Conservation (phyloP, 2,797 vertebrate species). For the Petrocephalus sullivani region DNA sequence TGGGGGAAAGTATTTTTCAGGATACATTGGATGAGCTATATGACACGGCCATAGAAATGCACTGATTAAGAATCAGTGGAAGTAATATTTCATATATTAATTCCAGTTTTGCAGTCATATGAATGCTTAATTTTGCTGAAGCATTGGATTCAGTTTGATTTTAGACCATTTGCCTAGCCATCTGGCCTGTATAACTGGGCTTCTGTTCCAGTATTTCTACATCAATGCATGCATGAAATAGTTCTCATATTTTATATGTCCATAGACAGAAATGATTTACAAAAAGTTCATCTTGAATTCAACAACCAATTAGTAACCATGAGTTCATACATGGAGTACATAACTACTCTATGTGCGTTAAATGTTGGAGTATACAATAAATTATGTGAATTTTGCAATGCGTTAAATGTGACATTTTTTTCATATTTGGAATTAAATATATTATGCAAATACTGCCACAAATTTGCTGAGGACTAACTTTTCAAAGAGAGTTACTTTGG, state of each 20-base stretch:
- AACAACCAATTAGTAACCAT: neutral
- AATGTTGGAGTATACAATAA: neutral
- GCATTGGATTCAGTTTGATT: neutral
- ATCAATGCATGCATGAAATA: constrained; percentile 3
- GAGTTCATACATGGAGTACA: neutral
- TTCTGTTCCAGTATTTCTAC: neutral
- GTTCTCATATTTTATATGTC: neutral
- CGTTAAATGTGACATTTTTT: neutral
- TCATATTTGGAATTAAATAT: neutral
- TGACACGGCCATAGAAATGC: neutral
- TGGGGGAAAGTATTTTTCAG: neutral
- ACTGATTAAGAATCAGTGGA: neutral
- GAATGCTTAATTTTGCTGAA: neutral
- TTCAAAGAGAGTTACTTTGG: neutral
- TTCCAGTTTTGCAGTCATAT: neutral
- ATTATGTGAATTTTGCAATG: neutral
- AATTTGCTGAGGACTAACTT: neutral
- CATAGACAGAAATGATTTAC: neutral
- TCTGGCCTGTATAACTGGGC: neutral
- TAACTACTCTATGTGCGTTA: neutral
- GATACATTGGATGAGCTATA: neutral
- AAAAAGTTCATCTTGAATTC: neutral
- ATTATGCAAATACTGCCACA: neutral
- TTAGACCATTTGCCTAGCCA: neutral
- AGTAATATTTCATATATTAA: neutral